Evolutionary conservation across 53 echinoderm and acorn worm genomes (phyloP), one percentile per base, ranked within the genome.

Genomic region (Echinometra lucunter): DNA sequence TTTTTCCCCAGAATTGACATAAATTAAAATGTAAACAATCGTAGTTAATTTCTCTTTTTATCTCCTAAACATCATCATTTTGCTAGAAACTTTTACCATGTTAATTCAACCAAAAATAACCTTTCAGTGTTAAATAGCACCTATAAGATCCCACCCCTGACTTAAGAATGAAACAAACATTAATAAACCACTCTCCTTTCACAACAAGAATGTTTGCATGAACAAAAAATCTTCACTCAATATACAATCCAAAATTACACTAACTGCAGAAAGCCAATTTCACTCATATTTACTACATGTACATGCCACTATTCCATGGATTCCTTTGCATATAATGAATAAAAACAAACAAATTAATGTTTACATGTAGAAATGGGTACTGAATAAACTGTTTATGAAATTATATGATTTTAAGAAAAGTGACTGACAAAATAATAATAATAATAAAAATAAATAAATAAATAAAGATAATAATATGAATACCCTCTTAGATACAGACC

Each of bases 291-390:
- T 83, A 83, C 85, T 47, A 47, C 6, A 47, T 45, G 87, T 47
- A 47, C 6, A 47, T 45, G 87, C 37, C 67, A 93, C 81, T 74
- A 89, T 88, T 53, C 90, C 45, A 4, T 13, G 58, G 47, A 94
- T 89, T 90, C 90, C 93, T 95, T 93, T 88, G 44, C 23, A 58
- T 44, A 69, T 89, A 56, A 82, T 18, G 6, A 67, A 95, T 25
- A 85, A n/a, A 92, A 78, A 60, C 42, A 92, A 66, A n/a, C n/a
- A n/a, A 83, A 95, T 45, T 2, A 37, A 75, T 40, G 32, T 28
- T 67, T 67, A 32, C 3, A 3, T 28, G 28, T 30, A 34, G 38
- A 42, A 75, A 75, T 40, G 37, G 70, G 6, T 11, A 42, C 21
- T 75, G 2, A 15, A 75, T 16, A 75, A 38, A 67, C 67, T 60